Conservation (phyloP, 2,797 vertebrate species). For the Setipinna tenuifilis region DNA sequence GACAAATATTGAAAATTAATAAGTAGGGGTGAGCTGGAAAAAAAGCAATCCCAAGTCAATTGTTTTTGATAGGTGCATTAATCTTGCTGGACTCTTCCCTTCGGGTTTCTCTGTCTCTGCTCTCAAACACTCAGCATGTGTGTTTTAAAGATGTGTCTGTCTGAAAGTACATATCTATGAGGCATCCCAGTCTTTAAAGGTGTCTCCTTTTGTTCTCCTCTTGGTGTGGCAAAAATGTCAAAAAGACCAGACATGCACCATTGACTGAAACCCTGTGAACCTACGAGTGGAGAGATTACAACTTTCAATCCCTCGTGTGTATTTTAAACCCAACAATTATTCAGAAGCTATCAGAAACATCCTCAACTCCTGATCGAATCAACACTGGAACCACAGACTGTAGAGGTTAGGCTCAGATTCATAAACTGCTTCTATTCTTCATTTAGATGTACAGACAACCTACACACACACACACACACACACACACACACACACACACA, state of each 20-base stretch:
- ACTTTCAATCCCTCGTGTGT: constrained; percentile 60
- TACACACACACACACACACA: not conserved
- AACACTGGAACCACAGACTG: constrained; percentile 40
- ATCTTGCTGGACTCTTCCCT: constrained; percentile 74
- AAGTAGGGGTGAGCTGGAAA: constrained; percentile 59
- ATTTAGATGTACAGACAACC: constrained; percentile 32
- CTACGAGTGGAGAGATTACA: constrained; percentile 60
- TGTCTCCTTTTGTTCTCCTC: constrained; percentile 68
- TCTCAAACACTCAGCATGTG: constrained; percentile 45
- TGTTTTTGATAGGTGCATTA: constrained; percentile 71
- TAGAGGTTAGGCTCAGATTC: constrained; percentile 42
- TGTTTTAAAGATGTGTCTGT: constrained; percentile 54
- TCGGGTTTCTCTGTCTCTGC: constrained; percentile 49
- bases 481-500: not conserved
- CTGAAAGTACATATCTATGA: constrained; percentile 77
- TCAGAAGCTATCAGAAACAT: constrained; percentile 41
- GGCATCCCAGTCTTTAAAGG: constrained; percentile 78
- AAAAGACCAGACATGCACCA: constrained; percentile 49
- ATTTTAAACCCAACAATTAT: constrained; percentile 49
- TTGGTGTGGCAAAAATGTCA: constrained; percentile 70
- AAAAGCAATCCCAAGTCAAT: constrained; percentile 56
- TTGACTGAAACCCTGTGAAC: constrained; percentile 44
- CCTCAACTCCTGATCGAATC: constrained; percentile 45
- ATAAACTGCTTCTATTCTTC: constrained; percentile 40
- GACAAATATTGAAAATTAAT: constrained; percentile 59